Conservation (phyloP, 2,888 invertebrate genomes). For the Mesochorus sp. region DNA sequence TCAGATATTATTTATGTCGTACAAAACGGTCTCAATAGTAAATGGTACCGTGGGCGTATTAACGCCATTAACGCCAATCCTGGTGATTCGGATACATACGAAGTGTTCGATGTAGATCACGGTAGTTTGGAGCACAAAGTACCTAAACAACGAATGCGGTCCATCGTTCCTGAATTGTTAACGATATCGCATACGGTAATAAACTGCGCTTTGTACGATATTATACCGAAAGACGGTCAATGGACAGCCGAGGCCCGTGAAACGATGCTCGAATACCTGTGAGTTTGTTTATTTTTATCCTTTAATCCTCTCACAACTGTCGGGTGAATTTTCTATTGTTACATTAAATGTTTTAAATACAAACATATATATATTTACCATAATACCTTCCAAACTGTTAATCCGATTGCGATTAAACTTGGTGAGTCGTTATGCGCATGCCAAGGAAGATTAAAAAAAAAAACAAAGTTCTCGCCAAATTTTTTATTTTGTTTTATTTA, state of each 20-base stretch:
- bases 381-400: too few species aligned
- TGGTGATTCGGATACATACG: slow-evolving; percentile 79
- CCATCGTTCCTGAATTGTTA: slow-evolving; percentile 74
- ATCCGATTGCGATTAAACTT: too few species aligned
- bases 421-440: too few species aligned
- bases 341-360: background rate
- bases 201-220: slow-evolving; percentile 85
- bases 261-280: slow-evolving; percentile 67
- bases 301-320: slow-evolving; percentile 67
- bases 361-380: too few species aligned
- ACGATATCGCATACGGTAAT: slow-evolving; percentile 84
- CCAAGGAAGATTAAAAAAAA: too few species aligned
- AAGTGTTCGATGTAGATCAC: slow-evolving; percentile 86
- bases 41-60: slow-evolving; percentile 88
- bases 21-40: slow-evolving; percentile 83
- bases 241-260: slow-evolving; percentile 85
- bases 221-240: slow-evolving; percentile 82
- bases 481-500: too few species aligned
- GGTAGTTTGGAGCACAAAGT: slow-evolving; percentile 84
- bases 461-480: too few species aligned
- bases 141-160: slow-evolving; percentile 77
- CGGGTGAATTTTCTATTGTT: background rate
- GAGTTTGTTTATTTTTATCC: slow-evolving; percentile 19
- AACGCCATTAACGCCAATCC: slow-evolving; percentile 73
- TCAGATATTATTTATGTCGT: slow-evolving; percentile 87